These are phyloP conservation scores for Spisula subtruncata DNA, from an alignment of 2,888 invertebrate species.

Conservation along the genomic window DNA sequence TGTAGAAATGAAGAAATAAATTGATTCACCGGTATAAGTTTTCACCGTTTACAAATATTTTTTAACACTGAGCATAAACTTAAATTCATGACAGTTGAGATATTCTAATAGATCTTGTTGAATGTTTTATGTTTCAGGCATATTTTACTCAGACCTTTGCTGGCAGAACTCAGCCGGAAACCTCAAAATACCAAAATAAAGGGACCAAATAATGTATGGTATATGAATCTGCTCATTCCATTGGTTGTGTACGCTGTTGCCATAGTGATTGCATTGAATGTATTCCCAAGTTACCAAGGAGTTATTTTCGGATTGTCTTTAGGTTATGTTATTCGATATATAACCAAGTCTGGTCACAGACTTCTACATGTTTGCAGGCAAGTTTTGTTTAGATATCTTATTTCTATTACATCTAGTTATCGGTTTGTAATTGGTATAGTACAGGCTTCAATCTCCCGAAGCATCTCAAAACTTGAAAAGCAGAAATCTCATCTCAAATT, in stretches of 20 bases:
- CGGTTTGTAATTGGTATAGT: too few relatives aligned
- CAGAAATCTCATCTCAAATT: too few relatives aligned
- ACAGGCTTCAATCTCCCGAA: too few relatives aligned
- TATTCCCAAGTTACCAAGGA: constrained; percentile 74
- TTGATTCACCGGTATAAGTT: too few relatives aligned
- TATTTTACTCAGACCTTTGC: constrained; percentile 71
- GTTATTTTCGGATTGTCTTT: constrained; percentile 74
- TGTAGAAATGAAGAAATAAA: too few relatives aligned
- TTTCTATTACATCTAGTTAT: too few relatives aligned
- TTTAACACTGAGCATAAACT: too few relatives aligned
- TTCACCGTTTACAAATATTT: too few relatives aligned
- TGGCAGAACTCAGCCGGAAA: constrained; percentile 68
- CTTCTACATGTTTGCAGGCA: constrained; percentile 84
- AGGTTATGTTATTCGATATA: constrained; percentile 58
- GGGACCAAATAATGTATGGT: constrained; percentile 82
- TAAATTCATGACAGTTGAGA: too few relatives aligned
- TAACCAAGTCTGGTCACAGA: constrained; percentile 77
- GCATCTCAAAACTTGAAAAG: too few relatives aligned
- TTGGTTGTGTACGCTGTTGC: constrained; percentile 70
- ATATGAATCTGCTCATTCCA: constrained; percentile 80
- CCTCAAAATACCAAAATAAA: constrained; percentile 57
- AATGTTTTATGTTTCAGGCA: constrained; percentile 73
- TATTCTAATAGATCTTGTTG: too few relatives aligned
- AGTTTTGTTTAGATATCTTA: constrained; percentile 1
- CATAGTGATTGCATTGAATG: constrained; percentile 64